Base-by-base conservation (phyloP, 2,888 invertebrate genomes). In the Horisme vitalbata region DNA sequence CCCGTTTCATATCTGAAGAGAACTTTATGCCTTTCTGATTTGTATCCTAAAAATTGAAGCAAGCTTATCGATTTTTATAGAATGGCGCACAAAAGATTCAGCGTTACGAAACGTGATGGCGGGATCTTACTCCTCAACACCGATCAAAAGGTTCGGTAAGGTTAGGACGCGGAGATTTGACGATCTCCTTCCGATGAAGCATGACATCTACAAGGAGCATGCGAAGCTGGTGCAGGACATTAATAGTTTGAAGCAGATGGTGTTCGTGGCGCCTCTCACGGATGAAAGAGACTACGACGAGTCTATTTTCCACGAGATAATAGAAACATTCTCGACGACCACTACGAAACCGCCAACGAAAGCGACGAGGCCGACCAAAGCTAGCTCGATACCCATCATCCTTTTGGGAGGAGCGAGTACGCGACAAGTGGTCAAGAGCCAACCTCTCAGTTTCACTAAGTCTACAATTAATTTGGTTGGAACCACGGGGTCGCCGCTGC, bases 171-270 rank as follows among this genome's bases (percentile, higher is more conserved):
- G 56, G 27, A 53, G 61, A 43, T 35, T 52, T 23, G 54, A 59
- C 32, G 35, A 45, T 13, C 32, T 55, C 12, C 34, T 73, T 6
- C 67, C 74, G 1, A 71, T 68, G 21, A 62, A 66, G n/a, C 72
- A 78, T 12, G 83, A 83, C 21, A 73, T 84, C 2, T 72, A 83
- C 4, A 86, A 79, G 50, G 88, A 88, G 47, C 88, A 89, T 54
- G 88, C 88, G 0, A 87, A 88, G 59, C 66, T 89, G 12, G 88
- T 89, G 4, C 87, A 85, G 49, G 88, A 89, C 50, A 89, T 89
- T 36, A 89, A 89, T 54, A 67, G 88, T 38, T 59, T 89, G 14
- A 73, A 76, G 18, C 87, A 88, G 53, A 64, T 78, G 1, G 74
- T 83, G 14, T 83, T 75, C 39, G 70, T 85, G 3, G 69, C 79